Evolutionary conservation across 2,888 invertebrate genomes (phyloP).

Genomic region (Rapana venosa): DNA sequence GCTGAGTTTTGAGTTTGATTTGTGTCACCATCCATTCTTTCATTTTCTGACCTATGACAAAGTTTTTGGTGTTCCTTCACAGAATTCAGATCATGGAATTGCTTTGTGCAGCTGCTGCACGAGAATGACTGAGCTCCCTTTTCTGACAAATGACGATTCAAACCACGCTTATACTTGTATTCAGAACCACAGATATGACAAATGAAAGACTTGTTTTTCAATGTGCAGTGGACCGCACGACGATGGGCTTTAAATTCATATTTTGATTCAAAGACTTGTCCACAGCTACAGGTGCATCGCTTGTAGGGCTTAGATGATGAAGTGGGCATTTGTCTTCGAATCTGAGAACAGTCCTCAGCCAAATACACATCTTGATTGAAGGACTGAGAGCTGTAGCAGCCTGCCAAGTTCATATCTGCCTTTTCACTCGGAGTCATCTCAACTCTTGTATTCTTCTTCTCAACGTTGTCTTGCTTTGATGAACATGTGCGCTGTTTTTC

Average conservation of each 20-base stretch:
- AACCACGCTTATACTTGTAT: constrained; percentile 22
- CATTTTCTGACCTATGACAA: not conserved
- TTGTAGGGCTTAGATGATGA: not conserved
- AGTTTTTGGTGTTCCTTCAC: not conserved
- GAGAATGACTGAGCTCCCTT: not conserved
- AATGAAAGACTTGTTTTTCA: constrained; percentile 23
- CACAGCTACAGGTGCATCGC: constrained; percentile 26
- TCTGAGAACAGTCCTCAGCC: not conserved
- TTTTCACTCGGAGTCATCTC: not conserved
- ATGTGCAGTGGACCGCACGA: not conserved
- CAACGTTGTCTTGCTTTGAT: not conserved
- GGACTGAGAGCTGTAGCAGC: not conserved
- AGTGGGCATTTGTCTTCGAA: not conserved
- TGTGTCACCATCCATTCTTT: not conserved
- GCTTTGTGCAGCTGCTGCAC: not conserved
- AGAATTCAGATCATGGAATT: constrained; percentile 29
- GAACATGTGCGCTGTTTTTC: not conserved
- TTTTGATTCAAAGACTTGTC: constrained; percentile 7
- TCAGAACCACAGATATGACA: constrained; percentile 13
- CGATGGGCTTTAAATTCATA: constrained; percentile 29
- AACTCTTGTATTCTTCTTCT: not conserved
- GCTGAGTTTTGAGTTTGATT: not conserved
- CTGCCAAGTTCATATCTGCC: not conserved
- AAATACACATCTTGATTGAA: not conserved
- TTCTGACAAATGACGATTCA: constrained; percentile 11